Evolutionary conservation across 2,113 vertebrate species (phyloP), one percentile per base, ranked within the genome.

Genomic region (Axis porcinus): DNA sequence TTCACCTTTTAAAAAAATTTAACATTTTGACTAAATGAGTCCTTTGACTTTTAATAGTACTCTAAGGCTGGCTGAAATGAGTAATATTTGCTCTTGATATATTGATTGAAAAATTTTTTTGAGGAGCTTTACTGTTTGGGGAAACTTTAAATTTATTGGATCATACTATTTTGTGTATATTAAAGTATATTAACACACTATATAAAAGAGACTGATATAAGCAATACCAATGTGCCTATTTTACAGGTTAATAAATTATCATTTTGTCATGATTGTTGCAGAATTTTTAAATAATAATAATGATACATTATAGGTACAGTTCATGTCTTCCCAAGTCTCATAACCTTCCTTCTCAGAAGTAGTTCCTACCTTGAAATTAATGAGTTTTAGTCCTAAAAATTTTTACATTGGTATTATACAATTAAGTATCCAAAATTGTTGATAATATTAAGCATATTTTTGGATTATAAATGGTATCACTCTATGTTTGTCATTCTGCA

Each of bases 11-110:
- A n/a, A 70, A 93, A 96, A 95, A 95, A 30, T 40, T 83, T 84
- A 90, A 91, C 62, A n/a, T 97, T 96, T 95, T 95, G 30, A 89
- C 87, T 89, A 94, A 96, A 70, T 97, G 91, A 97, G 91, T 95
- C 54, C 54, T 96, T 97, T 91, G 52, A 94, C 58, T 92, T 96
- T 94, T 95, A 96, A 45, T 94, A 64, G 47, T 91, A 67, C 57
- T 89, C 28, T 91, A 79, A 40, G 92, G 40, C 52, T 81, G 84
- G 13, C 67, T 52, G 15, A 92, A 84, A 30, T 85, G 83, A 97
- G 27, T 88, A 81, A 70, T 87, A 91, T 90, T 96, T 96, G 54
- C 33, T 78, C 52, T 92, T 64, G 3, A 25, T 83, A 70, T 30
- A 64, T 47, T 91, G 70, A 74, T 91, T 97, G 58, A 84, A 88